Evolutionary conservation across 2,797 vertebrate genomes (phyloP), one percentile per base, ranked within the genome.

Genomic region (Champsocephalus esox): DNA sequence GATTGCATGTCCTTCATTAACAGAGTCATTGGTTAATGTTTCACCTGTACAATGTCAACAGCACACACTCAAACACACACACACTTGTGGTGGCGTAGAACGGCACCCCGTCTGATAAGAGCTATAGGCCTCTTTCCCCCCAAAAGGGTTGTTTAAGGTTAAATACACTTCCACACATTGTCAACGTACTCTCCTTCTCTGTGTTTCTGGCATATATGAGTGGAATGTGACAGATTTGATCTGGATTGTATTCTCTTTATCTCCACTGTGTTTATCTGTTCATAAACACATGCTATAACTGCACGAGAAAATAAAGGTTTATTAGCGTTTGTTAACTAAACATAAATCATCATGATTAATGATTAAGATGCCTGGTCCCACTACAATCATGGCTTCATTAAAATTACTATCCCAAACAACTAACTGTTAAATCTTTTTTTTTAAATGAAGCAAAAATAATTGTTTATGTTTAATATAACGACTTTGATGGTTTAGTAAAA

Each of bases 11-110:
- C 88, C 88, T 90, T 92, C 88, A 90, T 92, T 93, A 92, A 93
- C 93, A 92, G 86, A 93, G 86, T 84, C 80, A 74, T 80, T 88
- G 85, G 92, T 94, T 93, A 94, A 94, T 94, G 85, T 91, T 80
- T 93, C 66, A 93, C 92, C 80, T 59, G 72, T 80, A 84, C 84
- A 83, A 86, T 86, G 65, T 85, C 77, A 84, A 70, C 76, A 65
- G 56, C 54, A 54, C 72, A 77, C 71, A 70, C 50, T 70, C 24
- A 64, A 51, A 56, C 70, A 49, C 14, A 69, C 32, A 82, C 79
- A 71, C 70, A 55, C 52, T 79, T 49, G 46, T n/a, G 45, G 24
- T 73, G 48, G 50, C 70, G 77, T 34, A 66, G 64, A 79, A 75
- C 8, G 13, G 72, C 64, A 85, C 68, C 80, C 56, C 52, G 24